phyloP scores from a whole-genome alignment of 2,113 vertebrate genomes.

The Ameiurus melas region DNA sequence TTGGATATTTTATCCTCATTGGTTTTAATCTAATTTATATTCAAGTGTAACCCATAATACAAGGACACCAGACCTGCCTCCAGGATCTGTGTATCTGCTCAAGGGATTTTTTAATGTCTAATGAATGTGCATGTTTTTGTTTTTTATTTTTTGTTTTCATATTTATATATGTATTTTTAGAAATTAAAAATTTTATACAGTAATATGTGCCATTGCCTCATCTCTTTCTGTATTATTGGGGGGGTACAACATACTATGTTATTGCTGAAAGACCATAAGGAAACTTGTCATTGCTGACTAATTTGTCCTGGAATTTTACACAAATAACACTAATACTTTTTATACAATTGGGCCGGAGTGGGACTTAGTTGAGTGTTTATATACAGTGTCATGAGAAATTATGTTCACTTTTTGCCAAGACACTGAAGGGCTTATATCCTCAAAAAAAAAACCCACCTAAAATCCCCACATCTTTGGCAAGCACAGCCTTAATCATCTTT shows the following conservation, averaged over 20 bases:
- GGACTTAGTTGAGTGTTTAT: background rate
- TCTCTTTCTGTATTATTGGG: background rate
- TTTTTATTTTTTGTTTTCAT: conserved; percentile 59
- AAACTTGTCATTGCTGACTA: background rate
- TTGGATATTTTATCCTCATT: conserved; percentile 30
- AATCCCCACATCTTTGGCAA: background rate
- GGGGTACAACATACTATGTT: background rate
- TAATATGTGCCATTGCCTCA: background rate
- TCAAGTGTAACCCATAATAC: conserved; percentile 50
- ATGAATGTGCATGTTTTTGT: conserved; percentile 56
- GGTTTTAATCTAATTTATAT: conserved; percentile 56
- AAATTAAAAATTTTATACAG: conserved; percentile 72
- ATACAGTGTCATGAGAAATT: background rate
- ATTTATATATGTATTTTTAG: conserved; percentile 67
- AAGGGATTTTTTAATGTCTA: conserved; percentile 58
- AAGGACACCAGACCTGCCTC: conserved; percentile 56
- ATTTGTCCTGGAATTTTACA: background rate
- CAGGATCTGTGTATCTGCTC: conserved; percentile 56
- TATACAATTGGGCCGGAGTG: background rate
- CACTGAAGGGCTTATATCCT: background rate
- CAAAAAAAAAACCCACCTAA: background rate
- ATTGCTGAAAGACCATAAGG: background rate
- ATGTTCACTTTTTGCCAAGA: background rate
- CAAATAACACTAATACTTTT: background rate
- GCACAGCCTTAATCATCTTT: background rate